phyloP scores from a whole-genome alignment of 1,140 invertebrate species.

The Propsilocerus akamusi region DNA sequence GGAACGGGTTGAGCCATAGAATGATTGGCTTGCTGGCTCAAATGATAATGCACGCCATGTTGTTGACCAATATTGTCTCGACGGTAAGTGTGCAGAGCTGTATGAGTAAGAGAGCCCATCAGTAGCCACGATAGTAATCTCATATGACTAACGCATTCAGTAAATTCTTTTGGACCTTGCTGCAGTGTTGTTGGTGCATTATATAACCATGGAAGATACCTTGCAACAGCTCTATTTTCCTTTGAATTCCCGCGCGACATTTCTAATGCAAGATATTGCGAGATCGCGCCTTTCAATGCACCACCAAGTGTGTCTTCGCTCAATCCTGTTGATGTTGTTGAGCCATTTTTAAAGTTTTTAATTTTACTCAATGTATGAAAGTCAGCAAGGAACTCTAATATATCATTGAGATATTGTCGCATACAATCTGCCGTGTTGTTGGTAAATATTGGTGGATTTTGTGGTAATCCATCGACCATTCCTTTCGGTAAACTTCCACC shows the following conservation, averaged over 20 bases:
- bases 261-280: conserved; percentile 88
- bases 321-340: conserved; percentile 33
- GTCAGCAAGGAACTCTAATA: conserved; percentile 89
- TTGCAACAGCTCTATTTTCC: conserved; percentile 63
- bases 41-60: conserved; percentile 13
- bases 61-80: conserved; percentile 16
- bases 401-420: conserved; percentile 78
- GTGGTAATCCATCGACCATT: conserved; percentile 23
- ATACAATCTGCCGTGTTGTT: conserved; percentile 87
- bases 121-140: conserved; percentile 89
- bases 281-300: conserved; percentile 84
- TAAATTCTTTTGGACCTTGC: conserved; percentile 83
- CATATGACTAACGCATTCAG: conserved; percentile 89
- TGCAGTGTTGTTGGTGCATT: conserved; percentile 65
- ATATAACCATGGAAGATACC: conserved; percentile 86
- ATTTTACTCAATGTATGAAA: conserved; percentile 93
- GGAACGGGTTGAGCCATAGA: conserved; percentile 72
- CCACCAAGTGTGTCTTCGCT: conserved; percentile 93
- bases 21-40: conserved; percentile 18
- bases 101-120: conserved; percentile 80
- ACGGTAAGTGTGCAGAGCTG: conserved; percentile 33
- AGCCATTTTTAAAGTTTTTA: conserved; percentile 72
- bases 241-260: conserved; percentile 70
- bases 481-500: conserved; percentile 42
- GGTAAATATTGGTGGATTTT: conserved; percentile 37